Evolutionary conservation across 2,113 vertebrate species (phyloP).

Genomic region (Perognathus longimembris): DNA sequence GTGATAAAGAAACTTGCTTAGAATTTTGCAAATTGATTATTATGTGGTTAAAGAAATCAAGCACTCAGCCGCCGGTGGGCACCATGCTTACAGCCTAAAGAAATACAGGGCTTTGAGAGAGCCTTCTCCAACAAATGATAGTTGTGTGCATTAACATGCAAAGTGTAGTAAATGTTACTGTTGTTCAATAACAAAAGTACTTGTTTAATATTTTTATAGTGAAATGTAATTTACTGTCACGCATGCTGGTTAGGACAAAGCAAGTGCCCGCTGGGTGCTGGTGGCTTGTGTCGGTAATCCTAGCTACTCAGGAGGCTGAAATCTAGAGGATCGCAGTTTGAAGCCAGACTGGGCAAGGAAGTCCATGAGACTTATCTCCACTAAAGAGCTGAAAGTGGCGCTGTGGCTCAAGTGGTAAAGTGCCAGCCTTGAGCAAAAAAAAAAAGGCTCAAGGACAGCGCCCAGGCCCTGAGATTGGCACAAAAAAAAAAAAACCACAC

Average conservation of each 20-base stretch:
- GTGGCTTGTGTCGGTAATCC: background rate
- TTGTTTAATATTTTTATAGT: background rate
- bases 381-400: no score
- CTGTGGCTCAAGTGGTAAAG: no score
- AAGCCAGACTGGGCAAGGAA: background rate
- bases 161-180: background rate
- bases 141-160: background rate
- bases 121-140: background rate
- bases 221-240: background rate
- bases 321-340: background rate
- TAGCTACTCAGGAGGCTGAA: background rate
- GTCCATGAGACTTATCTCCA: no score
- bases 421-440: no score
- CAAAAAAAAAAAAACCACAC: no score
- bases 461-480: no score
- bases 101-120: background rate
- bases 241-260: background rate
- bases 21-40: conserved; percentile 66
- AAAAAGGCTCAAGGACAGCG: no score
- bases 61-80: background rate
- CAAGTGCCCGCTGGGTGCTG: background rate
- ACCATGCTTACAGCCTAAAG: background rate
- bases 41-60: conserved; percentile 61
- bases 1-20: conserved; percentile 66
- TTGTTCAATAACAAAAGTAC: background rate